Evolutionary conservation across 2,113 vertebrate genomes (phyloP).

Genomic region (Hydrochoerus hydrochaeris): DNA sequence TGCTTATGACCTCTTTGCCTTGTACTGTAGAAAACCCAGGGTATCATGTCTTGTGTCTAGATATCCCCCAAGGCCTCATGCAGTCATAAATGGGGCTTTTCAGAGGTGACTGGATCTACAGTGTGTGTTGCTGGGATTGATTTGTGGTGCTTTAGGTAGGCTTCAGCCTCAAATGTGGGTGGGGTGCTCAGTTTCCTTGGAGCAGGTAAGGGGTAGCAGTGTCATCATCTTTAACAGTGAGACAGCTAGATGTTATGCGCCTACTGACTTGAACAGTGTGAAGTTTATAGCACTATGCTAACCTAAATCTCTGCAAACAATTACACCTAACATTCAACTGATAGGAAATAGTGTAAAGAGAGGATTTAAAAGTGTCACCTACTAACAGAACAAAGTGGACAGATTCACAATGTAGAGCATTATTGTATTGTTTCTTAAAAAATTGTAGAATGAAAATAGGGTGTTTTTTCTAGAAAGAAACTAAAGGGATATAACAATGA

Average conservation of each 20-base stretch:
- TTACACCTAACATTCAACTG: neutral
- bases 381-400: neutral
- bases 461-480: conserved; percentile 27
- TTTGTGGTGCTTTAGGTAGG: neutral
- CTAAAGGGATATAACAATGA: neutral
- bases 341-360: neutral
- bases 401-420: neutral
- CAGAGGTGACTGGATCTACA: neutral
- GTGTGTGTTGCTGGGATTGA: neutral
- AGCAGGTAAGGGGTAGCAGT: neutral
- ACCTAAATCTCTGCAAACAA: neutral
- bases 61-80: neutral
- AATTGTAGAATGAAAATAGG: neutral
- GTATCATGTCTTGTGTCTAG: neutral
- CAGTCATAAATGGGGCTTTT: neutral
- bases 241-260: neutral
- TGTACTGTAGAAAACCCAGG: neutral
- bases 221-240: neutral
- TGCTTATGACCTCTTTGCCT: neutral
- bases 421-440: neutral
- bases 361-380: neutral
- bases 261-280: neutral
- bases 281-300: neutral
- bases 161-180: neutral
- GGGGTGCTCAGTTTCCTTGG: neutral